phyloP scores from a whole-genome alignment of 1,140 invertebrate species.

The Coboldia fuscipes region DNA sequence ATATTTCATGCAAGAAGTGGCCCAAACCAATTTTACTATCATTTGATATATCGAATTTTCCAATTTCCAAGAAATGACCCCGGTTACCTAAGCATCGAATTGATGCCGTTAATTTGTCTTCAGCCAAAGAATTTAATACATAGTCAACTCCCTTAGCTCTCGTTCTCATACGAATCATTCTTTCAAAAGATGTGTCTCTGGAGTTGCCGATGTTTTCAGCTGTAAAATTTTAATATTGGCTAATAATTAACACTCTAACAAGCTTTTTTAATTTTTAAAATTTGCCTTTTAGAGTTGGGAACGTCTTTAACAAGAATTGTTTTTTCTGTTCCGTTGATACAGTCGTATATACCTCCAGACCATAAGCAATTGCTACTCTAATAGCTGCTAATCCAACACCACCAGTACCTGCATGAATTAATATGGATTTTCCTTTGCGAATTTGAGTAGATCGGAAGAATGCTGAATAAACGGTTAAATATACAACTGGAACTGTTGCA shows the following conservation, averaged over 20 bases:
- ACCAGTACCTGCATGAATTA: conserved; percentile 77
- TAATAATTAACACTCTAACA: not conserved
- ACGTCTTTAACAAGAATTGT: conserved; percentile 48
- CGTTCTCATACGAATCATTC: conserved; percentile 30
- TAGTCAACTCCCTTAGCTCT: conserved; percentile 40
- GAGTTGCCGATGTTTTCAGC: conserved; percentile 36
- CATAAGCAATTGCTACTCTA: conserved; percentile 44
- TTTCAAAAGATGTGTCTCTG: conserved; percentile 35
- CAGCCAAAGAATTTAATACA: conserved; percentile 41
- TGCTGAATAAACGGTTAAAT: conserved; percentile 66
- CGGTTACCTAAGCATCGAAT: conserved; percentile 47
- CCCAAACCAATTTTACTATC: conserved; percentile 44
- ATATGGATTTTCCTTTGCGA: conserved; percentile 40
- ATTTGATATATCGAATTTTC: conserved; percentile 47
- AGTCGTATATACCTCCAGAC: conserved; percentile 50
- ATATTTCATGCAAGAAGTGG: conserved; percentile 60
- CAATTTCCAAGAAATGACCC: conserved; percentile 56
- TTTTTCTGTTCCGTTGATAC: conserved; percentile 54
- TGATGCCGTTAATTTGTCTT: conserved; percentile 46
- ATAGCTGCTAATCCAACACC: conserved; percentile 79
- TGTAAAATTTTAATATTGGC: conserved; percentile 9
- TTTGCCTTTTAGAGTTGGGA: conserved; percentile 35
- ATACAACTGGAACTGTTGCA: conserved; percentile 69
- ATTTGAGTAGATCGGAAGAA: conserved; percentile 41
- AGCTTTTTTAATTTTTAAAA: not conserved